phyloP scores from a whole-genome alignment of 2,113 vertebrate genomes.

The Mugil cephalus region DNA sequence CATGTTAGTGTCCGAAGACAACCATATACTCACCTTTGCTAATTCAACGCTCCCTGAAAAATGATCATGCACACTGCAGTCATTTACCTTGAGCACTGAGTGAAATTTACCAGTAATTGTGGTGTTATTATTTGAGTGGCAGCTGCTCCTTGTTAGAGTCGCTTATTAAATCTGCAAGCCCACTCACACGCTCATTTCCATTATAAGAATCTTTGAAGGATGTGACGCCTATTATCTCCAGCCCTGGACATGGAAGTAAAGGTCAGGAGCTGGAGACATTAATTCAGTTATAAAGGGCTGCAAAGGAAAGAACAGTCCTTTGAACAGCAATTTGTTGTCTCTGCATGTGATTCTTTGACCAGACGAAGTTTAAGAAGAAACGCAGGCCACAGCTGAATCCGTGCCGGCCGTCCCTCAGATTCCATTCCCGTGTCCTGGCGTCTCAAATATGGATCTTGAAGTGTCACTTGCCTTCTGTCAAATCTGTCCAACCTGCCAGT shows the following conservation, averaged over 20 bases:
- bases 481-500: conserved; percentile 64
- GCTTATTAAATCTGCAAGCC: conserved; percentile 63
- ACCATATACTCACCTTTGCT: background rate
- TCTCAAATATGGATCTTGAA: conserved; percentile 39
- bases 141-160: conserved; percentile 68
- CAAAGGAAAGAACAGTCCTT: conserved; percentile 19
- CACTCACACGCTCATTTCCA: conserved; percentile 66
- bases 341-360: conserved; percentile 26
- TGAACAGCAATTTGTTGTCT: conserved; percentile 52
- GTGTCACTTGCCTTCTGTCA: conserved; percentile 67
- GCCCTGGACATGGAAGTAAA: conserved; percentile 60
- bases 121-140: conserved; percentile 48
- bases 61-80: background rate
- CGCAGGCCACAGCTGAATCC: conserved; percentile 52
- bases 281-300: conserved; percentile 34
- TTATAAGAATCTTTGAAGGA: conserved; percentile 62
- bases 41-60: background rate
- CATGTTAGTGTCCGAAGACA: too few species aligned
- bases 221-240: conserved; percentile 46
- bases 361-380: conserved; percentile 4
- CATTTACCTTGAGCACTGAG: background rate
- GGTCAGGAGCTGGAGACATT: conserved; percentile 54
- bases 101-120: conserved; percentile 26
- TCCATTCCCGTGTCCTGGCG: conserved; percentile 34
- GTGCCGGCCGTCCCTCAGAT: conserved; percentile 57